A percentile compares a stretch with the other conserved stretches of the same genome.
These are phyloP conservation scores for Synanceia verrucosa DNA, from an alignment of 2,797 vertebrate genomes.

Conservation along the genomic window DNA sequence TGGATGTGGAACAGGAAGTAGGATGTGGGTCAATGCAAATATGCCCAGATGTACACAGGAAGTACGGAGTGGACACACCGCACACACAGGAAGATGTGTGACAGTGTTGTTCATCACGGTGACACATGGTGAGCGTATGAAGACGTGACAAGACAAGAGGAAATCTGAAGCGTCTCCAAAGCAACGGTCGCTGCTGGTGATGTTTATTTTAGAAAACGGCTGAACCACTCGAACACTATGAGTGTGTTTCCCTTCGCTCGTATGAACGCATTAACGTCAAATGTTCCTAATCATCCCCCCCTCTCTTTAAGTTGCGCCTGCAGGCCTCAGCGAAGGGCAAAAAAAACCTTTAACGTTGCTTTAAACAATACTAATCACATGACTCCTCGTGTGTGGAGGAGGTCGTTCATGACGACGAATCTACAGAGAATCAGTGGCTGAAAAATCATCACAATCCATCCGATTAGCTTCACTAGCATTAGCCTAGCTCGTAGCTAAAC, in stretches of 20 bases:
- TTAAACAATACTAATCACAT: background rate
- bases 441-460: too few relatives aligned
- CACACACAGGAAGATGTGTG: background rate
- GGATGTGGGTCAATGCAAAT: constrained; percentile 73
- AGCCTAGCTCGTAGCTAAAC: too few relatives aligned
- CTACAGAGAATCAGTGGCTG: too few relatives aligned
- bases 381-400: too few relatives aligned
- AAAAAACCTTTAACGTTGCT: background rate
- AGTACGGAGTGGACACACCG: constrained; percentile 8
- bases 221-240: constrained; percentile 9
- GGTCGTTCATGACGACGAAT: too few relatives aligned
- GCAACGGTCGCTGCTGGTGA: constrained; percentile 30
- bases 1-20: constrained; percentile 64
- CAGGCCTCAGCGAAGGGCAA: background rate
- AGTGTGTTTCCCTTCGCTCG: constrained; percentile 37
- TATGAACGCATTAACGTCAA: constrained; percentile 37
- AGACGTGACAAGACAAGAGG: too few relatives aligned
- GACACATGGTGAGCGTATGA: constrained; percentile 8
- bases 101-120: background rate
- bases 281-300: constrained; percentile 4
- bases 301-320: constrained; percentile 25
- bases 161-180: constrained; percentile 16
- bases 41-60: constrained; percentile 26
- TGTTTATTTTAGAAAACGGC: constrained; percentile 45
- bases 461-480: too few relatives aligned